Conservation (phyloP, 2,888 invertebrate genomes). For the Phengaris arion region DNA sequence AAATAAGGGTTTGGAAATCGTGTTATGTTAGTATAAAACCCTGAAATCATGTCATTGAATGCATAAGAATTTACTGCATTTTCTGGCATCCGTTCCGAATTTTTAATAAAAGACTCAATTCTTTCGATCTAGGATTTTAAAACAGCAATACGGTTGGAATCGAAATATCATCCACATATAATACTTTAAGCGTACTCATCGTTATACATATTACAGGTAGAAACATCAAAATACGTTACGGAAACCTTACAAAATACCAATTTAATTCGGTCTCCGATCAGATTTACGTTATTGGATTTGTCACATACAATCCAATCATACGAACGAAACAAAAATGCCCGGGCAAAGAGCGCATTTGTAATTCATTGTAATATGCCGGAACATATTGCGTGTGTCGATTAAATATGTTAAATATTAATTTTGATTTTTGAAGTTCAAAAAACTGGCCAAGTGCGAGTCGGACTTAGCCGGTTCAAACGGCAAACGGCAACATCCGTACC, state of each 20-base stretch:
- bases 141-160: not conserved
- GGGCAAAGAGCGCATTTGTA: conserved; percentile 14
- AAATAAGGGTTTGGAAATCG: not conserved
- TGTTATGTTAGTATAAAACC: not conserved
- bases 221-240: conserved; percentile 15
- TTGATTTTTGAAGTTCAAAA: not conserved
- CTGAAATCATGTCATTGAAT: not conserved
- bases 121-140: conserved; percentile 8
- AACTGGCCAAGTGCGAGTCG: not conserved
- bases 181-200: not conserved
- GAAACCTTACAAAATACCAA: conserved; percentile 30
- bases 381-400: not conserved
- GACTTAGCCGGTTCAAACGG: too few relatives aligned
- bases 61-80: not conserved
- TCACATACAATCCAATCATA: conserved; percentile 35
- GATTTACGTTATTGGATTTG: conserved; percentile 41
- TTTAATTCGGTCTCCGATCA: conserved; percentile 30
- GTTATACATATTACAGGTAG: not conserved
- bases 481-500: too few relatives aligned
- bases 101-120: not conserved
- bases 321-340: conserved; percentile 29
- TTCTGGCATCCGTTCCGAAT: not conserved
- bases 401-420: not conserved
- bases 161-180: not conserved
- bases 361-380: conserved; percentile 18